phyloP scores from a whole-genome alignment of 2,888 invertebrate species.

The Actias luna region DNA sequence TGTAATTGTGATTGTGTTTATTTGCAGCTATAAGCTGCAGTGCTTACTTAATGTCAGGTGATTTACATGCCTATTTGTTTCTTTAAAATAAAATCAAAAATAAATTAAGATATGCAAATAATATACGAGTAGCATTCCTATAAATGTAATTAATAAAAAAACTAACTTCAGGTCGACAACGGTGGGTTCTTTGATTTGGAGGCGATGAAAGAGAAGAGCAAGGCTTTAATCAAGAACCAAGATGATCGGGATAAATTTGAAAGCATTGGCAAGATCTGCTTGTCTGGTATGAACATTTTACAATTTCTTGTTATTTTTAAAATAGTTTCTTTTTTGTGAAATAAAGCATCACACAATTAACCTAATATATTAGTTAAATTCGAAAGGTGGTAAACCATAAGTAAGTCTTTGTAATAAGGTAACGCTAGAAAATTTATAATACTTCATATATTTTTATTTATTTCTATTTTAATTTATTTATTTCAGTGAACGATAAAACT shows the following conservation, averaged over 20 bases:
- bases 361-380: no score
- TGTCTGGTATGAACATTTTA: constrained; percentile 20
- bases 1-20: no score
- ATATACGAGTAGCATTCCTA: neutral
- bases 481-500: constrained; percentile 50
- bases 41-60: neutral
- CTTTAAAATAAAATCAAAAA: neutral
- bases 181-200: constrained; percentile 19
- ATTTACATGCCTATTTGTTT: neutral
- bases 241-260: constrained; percentile 23
- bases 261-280: constrained; percentile 20
- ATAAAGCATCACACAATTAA: no score
- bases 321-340: neutral
- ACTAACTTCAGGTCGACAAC: constrained; percentile 22
- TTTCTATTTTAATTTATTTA: no score
- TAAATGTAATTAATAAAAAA: neutral
- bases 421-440: no score
- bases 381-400: no score
- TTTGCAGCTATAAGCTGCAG: no score
- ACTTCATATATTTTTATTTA: no score
- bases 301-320: neutral
- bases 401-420: no score
- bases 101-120: neutral
- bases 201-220: constrained; percentile 19
- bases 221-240: constrained; percentile 22